Conservation (phyloP, 1,140 invertebrate species). For the Orchesella cincta region DNA sequence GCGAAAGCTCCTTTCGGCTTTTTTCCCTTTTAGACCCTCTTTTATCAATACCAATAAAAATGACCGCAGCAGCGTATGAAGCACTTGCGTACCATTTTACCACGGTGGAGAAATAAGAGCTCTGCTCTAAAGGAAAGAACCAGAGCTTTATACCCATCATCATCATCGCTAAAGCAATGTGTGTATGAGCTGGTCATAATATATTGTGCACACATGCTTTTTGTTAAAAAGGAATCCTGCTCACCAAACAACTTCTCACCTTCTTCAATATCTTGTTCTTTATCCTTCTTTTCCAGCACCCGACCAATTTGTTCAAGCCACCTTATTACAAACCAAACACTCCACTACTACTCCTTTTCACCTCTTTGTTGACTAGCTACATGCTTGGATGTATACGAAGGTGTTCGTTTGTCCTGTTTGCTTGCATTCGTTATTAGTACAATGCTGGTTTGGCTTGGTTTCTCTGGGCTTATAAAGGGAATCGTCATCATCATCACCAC, state of each 20-base stretch:
- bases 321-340: constrained; percentile 11
- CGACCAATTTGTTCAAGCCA: constrained; percentile 13
- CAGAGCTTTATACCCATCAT: neutral
- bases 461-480: too few species aligned
- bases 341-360: too few species aligned
- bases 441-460: too few species aligned
- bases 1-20: constrained; percentile 10
- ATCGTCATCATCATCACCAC: too few species aligned
- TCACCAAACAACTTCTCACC: constrained; percentile 24
- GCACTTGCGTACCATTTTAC: too few species aligned
- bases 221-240: neutral
- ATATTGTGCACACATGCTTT: constrained; percentile 24
- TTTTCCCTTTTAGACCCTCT: constrained; percentile 31
- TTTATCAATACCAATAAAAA: constrained; percentile 52
- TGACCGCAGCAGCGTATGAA: constrained; percentile 37
- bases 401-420: too few species aligned
- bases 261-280: neutral
- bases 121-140: neutral
- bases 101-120: neutral
- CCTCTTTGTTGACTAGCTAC: too few species aligned
- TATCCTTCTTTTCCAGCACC: constrained; percentile 1
- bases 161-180: too few species aligned
- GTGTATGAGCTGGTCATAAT: too few species aligned
- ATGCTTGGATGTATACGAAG: too few species aligned
- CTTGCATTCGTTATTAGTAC: too few species aligned